phyloP scores from a whole-genome alignment of 2,797 vertebrate genomes.

The Discoglossus pictus region DNA sequence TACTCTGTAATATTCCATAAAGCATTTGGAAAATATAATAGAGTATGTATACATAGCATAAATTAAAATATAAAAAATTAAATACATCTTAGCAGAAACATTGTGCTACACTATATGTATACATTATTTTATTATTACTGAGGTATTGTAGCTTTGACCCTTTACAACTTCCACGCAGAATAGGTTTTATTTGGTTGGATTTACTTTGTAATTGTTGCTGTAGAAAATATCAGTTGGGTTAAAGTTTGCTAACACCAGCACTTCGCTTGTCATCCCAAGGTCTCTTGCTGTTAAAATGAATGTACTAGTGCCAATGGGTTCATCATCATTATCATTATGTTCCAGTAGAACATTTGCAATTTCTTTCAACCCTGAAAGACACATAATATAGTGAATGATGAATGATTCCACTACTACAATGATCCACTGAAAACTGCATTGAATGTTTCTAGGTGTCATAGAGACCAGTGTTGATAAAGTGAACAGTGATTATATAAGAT shows the following conservation, averaged over 20 bases:
- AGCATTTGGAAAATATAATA: no score
- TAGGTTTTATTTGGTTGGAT: no score
- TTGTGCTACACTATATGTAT: no score
- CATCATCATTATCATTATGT: conserved; percentile 65
- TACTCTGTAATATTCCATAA: no score
- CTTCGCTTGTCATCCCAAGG: conserved; percentile 59
- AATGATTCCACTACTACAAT: conserved; percentile 59
- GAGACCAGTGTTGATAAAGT: conserved; percentile 60
- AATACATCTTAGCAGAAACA: no score
- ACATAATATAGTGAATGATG: conserved; percentile 58
- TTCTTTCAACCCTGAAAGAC: conserved; percentile 64
- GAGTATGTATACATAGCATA: no score
- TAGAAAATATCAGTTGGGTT: conserved; percentile 14
- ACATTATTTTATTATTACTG: no score
- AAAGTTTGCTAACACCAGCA: conserved; percentile 29
- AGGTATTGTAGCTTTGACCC: no score
- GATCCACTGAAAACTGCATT: conserved; percentile 60
- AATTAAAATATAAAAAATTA: no score
- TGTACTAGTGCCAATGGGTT: conserved; percentile 59
- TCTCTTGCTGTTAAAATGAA: conserved; percentile 62
- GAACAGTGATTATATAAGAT: conserved; percentile 54
- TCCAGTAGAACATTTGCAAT: conserved; percentile 66
- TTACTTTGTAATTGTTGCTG: neutral
- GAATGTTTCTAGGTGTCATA: conserved; percentile 58
- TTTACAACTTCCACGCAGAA: no score